These are phyloP conservation scores for Anarhynchus alexandrinus DNA, from an alignment of 2,113 vertebrate genomes.

Conservation along the genomic window DNA sequence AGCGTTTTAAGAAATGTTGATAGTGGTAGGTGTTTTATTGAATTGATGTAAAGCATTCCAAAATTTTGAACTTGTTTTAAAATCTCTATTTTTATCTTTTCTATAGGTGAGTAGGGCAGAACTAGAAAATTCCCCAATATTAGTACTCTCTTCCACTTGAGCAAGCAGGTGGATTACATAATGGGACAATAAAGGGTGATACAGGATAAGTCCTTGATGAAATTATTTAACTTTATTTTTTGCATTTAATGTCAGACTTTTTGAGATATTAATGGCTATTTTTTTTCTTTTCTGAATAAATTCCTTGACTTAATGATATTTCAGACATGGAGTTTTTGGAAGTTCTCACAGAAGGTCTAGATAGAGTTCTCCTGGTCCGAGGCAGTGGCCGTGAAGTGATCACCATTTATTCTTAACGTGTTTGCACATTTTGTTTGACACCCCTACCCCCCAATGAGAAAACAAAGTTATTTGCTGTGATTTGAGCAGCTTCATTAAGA, in stretches of 20 bases:
- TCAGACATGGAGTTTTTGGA: constrained; percentile 97
- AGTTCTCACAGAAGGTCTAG: constrained; percentile 91
- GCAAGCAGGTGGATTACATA: not conserved
- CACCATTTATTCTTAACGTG: constrained; percentile 91
- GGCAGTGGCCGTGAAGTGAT: constrained; percentile 95
- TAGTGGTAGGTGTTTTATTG: not conserved
- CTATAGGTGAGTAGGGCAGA: not conserved
- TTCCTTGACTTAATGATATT: constrained; percentile 68
- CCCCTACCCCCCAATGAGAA: not conserved
- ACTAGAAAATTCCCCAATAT: not conserved
- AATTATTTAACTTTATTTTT: not conserved
- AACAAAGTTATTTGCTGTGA: not conserved
- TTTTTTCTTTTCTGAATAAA: not conserved
- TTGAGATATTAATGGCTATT: not conserved
- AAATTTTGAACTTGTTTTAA: not conserved
- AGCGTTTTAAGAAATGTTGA: not conserved
- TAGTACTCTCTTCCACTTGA: not conserved
- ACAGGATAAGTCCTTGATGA: not conserved
- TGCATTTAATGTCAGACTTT: not conserved
- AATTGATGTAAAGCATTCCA: not conserved
- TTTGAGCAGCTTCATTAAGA: not conserved
- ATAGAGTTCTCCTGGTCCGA: constrained; percentile 89
- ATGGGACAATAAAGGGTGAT: not conserved
- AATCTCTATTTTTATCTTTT: not conserved
- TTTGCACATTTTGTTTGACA: not conserved